These are phyloP conservation scores for Euthynnus affinis DNA, from an alignment of 2,797 vertebrate species.

Conservation along the genomic window DNA sequence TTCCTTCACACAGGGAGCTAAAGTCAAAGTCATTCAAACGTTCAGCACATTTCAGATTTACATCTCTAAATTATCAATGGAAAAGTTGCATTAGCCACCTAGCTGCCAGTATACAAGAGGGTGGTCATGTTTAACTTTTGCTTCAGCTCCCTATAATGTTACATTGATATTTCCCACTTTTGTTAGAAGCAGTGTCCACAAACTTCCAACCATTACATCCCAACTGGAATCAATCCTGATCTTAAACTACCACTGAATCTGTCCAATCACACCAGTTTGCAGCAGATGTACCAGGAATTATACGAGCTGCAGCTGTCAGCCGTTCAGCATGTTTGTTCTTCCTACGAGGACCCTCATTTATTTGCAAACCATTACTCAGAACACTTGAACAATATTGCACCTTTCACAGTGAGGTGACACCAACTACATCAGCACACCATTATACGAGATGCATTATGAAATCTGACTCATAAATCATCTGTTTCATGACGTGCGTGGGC, in stretches of 20 bases:
- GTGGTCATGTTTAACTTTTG: not conserved
- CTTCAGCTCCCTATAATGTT: not conserved
- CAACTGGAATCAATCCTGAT: not conserved
- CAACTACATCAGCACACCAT: constrained; percentile 7
- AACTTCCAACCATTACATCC: not conserved
- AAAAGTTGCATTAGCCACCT: not conserved
- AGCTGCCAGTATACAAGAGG: not conserved
- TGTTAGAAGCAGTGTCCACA: not conserved
- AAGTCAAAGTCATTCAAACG: constrained; percentile 7
- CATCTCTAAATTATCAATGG: not conserved
- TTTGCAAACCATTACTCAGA: constrained; percentile 18
- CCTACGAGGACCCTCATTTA: not conserved
- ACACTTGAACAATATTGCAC: constrained; percentile 12
- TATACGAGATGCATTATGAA: not conserved
- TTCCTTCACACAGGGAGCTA: not conserved
- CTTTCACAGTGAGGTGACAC: constrained; percentile 21
- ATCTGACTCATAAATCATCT: constrained; percentile 17
- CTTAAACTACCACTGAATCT: not conserved
- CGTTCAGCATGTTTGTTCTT: not conserved
- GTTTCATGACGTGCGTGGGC: constrained; percentile 26
- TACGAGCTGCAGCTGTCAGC: not conserved
- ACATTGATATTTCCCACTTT: not conserved
- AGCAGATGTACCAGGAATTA: not conserved
- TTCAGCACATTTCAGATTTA: not conserved
- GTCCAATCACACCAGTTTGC: not conserved